Evolutionary conservation across 2,888 invertebrate genomes (phyloP), one percentile per base, ranked within the genome.

Genomic region (Carterocephalus palaemon): DNA sequence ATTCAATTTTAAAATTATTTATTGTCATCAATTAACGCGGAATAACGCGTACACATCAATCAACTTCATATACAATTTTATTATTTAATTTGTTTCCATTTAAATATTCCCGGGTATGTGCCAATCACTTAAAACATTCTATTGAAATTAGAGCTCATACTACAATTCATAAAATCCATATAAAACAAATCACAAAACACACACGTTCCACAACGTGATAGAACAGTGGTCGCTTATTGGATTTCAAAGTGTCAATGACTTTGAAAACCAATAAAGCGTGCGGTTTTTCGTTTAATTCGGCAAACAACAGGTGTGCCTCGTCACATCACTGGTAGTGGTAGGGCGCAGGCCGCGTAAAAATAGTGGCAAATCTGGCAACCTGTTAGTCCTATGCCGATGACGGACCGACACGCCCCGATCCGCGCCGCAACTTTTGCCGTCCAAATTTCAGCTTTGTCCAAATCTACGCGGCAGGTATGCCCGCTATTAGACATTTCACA

Each of bases 331-430:
- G 78, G 49, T 48, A 55, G 54, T 37, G 41, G 17, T n/a, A n/a
- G 34, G 53, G 60, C 55, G 56, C 72, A 71, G 73, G 70, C 66
- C 79, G 69, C 72, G 75, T 77, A 85, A 85, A 85, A 85, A 84
- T 85, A 80, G 84, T 82, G 76, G 66, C 70, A 75, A 77, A 77
- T 77, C 76, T 72, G 73, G 74, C 84, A 82, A 84, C 85, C 84
- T 83, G 85, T 85, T 85, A 79, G 74, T 67, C 41, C 48, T 29
- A 42, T 45, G 24, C 48, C 48, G 46, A 45, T 56, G 58, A 54
- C 58, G 57, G 57, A 54, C 51, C 54, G 55, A 48, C 54, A 54
- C 59, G 59, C 53, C 41, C 57, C 53, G 50, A 43, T 49, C 50
- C 47, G 56, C 57, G 57, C 67, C 70, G 58, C 67, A 67, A 69